Evolutionary conservation across 2,113 vertebrate species (phyloP), one percentile per base, ranked within the genome.

Genomic region (Athene cunicularia): DNA sequence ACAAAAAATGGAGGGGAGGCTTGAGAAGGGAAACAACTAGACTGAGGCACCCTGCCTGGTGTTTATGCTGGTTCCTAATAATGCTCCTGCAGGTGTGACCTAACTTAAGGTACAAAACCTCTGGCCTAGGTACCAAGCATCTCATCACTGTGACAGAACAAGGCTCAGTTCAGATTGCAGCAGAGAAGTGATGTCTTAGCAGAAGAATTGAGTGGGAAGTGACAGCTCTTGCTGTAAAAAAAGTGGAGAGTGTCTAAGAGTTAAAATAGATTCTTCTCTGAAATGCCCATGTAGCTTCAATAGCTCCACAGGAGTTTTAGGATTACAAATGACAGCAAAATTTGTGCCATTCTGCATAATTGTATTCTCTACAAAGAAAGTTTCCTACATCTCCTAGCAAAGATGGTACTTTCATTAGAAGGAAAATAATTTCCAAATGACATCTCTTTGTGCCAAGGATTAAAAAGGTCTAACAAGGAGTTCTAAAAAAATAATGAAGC

Each of bases 281-380:
- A 92, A 94, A 88, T 95, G 89, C 85, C 95, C 82, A 50, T 95
- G 64, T 68, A 96, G 68, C 60, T 97, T 97, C 89, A 94, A 86
- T 96, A 93, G 84, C 91, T 96, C 93, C 85, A 67, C 32, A 17
- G 87, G 94, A 95, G 85, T 87, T 97, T 97, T 66, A 89, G 86
- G 88, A 96, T 89, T 96, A 93, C 90, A 96, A 93, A 89, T 93
- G 96, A 97, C 94, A 95, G 94, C 96, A 93, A 95, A 97, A 97
- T 96, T 95, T 90, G 76, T 95, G 94, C 91, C 91, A 59, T 95
- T 97, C 93, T 97, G 89, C 91, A 91, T 96, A 96, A 95, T 90
- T 91, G 87, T 94, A 47, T 95, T 88, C 75, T 94, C 76, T 84
- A 66, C 81, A 93, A 91, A 94, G 93, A 56, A 92, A 92, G 77